These are phyloP conservation scores for Pachydiplax longipennis DNA, from an alignment of 2,888 invertebrate species.

Conservation along the genomic window DNA sequence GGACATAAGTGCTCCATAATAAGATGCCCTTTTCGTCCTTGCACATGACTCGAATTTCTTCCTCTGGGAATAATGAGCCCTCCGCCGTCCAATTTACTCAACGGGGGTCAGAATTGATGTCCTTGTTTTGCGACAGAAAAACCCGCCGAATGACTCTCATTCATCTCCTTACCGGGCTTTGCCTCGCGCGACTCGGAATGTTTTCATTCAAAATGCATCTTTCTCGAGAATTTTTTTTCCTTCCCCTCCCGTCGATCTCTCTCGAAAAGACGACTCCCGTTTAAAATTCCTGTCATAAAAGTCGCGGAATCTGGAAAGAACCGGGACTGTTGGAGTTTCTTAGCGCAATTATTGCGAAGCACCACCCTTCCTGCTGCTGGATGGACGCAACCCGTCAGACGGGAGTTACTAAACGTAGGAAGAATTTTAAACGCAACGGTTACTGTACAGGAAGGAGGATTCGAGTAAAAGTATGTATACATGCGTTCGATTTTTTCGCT, in stretches of 20 bases:
- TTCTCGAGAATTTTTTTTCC: background rate
- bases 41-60: constrained; percentile 21
- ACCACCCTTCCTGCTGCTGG: background rate
- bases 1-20: background rate
- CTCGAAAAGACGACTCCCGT: constrained; percentile 2
- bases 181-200: background rate
- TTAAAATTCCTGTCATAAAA: background rate
- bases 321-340: background rate
- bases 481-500: no score
- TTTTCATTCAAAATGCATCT: background rate
- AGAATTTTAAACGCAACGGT: background rate
- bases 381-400: background rate
- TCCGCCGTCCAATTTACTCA: constrained; percentile 18
- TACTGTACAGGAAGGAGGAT: no score
- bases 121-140: background rate
- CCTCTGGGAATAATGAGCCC: background rate
- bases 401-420: background rate
- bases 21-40: background rate
- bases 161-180: background rate
- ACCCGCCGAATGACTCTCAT: background rate
- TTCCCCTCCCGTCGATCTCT: background rate
- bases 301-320: background rate
- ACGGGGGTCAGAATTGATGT: constrained; percentile 18
- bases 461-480: no score
- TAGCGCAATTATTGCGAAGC: background rate